Conservation (phyloP, 2,797 vertebrate genomes). For the Tamandua tetradactyla region DNA sequence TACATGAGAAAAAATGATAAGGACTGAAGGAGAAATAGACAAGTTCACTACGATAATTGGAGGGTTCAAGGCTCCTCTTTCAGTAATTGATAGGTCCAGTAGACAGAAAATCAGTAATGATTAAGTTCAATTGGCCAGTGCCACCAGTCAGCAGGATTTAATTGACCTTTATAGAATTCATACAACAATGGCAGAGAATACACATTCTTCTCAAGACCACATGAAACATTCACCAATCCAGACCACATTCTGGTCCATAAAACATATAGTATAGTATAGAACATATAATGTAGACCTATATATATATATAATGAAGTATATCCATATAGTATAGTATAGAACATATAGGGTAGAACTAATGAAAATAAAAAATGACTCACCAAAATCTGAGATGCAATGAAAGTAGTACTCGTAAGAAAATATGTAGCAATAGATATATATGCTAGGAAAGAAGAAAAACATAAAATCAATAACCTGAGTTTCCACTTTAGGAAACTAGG, state of each 20-base stretch:
- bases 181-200: neutral
- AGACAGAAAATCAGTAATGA: neutral
- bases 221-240: neutral
- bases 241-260: neutral
- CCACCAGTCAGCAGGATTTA: neutral
- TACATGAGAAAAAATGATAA: neutral
- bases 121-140: neutral
- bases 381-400: neutral
- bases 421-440: neutral
- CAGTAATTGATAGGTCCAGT: neutral
- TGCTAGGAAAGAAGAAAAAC: neutral
- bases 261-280: no score
- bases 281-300: no score
- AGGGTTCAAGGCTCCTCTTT: neutral
- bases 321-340: no score
- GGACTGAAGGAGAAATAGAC: neutral
- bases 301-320: no score
- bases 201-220: neutral
- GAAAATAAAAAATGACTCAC: neutral
- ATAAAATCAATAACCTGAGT: neutral
- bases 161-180: neutral
- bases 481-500: neutral
- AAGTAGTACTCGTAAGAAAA: neutral
- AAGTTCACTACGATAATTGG: neutral
- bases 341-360: no score